Conservation (phyloP, 2,797 vertebrate species). For the Trachops cirrhosus region DNA sequence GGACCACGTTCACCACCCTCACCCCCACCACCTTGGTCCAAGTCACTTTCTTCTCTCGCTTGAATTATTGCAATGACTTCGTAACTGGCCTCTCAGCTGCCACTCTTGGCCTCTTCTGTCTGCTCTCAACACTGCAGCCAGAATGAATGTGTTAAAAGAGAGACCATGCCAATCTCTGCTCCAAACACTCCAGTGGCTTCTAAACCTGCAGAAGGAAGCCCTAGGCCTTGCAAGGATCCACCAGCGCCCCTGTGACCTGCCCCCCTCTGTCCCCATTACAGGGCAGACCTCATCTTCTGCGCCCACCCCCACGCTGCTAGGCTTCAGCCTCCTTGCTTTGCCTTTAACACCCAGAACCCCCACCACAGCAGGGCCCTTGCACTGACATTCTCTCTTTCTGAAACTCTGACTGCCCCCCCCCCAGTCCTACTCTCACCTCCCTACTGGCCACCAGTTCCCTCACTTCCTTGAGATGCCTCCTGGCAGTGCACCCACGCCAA, state of each 20-base stretch:
- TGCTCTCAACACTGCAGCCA: background rate
- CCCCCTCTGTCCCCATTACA: too few relatives aligned
- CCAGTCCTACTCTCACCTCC: background rate
- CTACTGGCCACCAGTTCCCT: background rate
- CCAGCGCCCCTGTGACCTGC: accelerated
- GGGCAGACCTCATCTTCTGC: background rate
- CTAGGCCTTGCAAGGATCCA: background rate
- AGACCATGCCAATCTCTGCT: background rate
- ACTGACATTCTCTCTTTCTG: background rate
- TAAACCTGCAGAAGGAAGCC: background rate
- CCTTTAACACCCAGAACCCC: background rate
- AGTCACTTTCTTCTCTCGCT: background rate
- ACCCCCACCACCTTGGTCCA: background rate
- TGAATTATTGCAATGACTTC: background rate
- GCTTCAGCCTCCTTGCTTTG: background rate
- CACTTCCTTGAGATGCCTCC: background rate
- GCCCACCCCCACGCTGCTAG: accelerated
- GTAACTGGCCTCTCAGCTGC: background rate
- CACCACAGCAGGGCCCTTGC: background rate
- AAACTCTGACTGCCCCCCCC: background rate
- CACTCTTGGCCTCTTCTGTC: background rate
- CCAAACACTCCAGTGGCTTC: background rate
- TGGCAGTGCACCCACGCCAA: background rate
- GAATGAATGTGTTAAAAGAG: background rate
- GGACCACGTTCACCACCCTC: background rate